phyloP scores from a whole-genome alignment of 1,140 invertebrate genomes.

The Drosophila mauritiana region DNA sequence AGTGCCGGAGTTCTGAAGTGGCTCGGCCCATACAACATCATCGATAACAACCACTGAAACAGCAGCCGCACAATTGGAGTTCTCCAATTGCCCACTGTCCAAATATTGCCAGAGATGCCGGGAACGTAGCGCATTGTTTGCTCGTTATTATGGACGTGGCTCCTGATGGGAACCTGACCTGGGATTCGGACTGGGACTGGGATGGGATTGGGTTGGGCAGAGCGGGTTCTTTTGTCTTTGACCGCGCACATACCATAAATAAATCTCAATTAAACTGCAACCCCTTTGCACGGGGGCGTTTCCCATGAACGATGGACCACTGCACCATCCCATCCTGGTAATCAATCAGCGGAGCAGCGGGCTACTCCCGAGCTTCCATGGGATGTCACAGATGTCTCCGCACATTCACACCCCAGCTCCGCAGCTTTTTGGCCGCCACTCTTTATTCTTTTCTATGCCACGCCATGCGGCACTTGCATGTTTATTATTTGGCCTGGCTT shows the following conservation, averaged over 20 bases:
- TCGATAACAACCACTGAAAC: conserved; percentile 53
- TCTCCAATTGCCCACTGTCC: conserved; percentile 72
- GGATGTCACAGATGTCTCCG: conserved; percentile 47
- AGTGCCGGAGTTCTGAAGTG: conserved; percentile 26
- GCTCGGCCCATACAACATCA: conserved; percentile 45
- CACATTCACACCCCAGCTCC: conserved; percentile 58
- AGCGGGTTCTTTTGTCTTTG: conserved; percentile 60
- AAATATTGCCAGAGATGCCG: conserved; percentile 67
- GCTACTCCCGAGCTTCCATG: conserved; percentile 18
- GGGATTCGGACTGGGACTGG: not conserved
- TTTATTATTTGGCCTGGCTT: conserved; percentile 50
- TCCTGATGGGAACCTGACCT: conserved; percentile 43
- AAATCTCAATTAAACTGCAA: conserved; percentile 82
- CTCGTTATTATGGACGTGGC: conserved; percentile 69
- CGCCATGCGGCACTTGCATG: conserved; percentile 56
- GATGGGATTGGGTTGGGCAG: not conserved
- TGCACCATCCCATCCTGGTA: conserved; percentile 38
- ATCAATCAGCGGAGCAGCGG: conserved; percentile 63
- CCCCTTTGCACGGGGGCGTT: conserved; percentile 58
- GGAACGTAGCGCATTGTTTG: conserved; percentile 55
- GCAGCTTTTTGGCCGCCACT: conserved; percentile 62
- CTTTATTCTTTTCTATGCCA: conserved; percentile 69
- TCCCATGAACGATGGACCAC: conserved; percentile 14
- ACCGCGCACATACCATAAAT: conserved; percentile 60
- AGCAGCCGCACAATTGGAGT: conserved; percentile 64